Conservation (phyloP, 2,888 invertebrate species). For the Heliconius sara region DNA sequence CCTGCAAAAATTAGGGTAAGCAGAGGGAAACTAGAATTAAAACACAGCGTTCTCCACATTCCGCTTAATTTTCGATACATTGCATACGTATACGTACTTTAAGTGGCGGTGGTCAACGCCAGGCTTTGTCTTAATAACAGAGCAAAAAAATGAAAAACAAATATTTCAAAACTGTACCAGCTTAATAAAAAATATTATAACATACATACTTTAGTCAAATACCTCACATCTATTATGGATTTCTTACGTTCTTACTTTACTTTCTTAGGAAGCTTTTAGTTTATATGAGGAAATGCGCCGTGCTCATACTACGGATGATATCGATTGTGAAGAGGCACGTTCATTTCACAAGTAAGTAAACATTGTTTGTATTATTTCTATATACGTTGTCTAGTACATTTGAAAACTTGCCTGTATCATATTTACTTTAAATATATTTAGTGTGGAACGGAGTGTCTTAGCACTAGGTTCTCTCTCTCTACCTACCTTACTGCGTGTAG, state of each 20-base stretch:
- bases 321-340: slow-evolving; percentile 10
- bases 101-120: neutral
- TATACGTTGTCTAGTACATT: neutral
- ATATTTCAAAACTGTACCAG: neutral
- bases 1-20: neutral
- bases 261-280: slow-evolving; percentile 10
- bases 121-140: no score
- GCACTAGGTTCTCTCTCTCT: no score
- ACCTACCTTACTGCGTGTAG: no score
- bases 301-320: slow-evolving; percentile 5
- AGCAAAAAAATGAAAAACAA: neutral
- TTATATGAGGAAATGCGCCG: slow-evolving; percentile 12
- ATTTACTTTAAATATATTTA: neutral
- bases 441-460: no score
- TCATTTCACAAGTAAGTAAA: slow-evolving; percentile 2
- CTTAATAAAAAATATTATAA: neutral
- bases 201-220: neutral
- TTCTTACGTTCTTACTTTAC: neutral
- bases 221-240: neutral
- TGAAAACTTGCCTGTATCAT: neutral
- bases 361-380: slow-evolving; percentile 2
- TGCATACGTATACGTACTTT: neutral
- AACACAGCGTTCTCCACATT: neutral
- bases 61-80: neutral
- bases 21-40: neutral